Evolutionary conservation across 2,113 vertebrate species (phyloP).

Genomic region (Oenanthe melanoleuca): DNA sequence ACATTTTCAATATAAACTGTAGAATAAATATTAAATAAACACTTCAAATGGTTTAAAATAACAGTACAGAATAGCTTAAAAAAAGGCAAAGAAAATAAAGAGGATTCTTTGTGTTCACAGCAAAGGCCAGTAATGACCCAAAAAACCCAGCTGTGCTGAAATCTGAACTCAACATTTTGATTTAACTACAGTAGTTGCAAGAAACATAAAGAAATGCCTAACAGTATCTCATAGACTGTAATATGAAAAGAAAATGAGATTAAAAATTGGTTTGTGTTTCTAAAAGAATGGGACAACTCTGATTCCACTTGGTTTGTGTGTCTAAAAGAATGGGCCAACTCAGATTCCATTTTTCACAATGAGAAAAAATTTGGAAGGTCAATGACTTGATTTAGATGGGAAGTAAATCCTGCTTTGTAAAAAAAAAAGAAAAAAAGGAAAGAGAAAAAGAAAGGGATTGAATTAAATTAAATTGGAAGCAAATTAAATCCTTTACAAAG

Average conservation of each 20-base stretch:
- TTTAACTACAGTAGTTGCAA: constrained; percentile 37
- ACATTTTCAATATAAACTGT: constrained; percentile 56
- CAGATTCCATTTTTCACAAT: not conserved
- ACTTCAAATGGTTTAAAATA: constrained; percentile 22
- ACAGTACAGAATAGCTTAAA: not conserved
- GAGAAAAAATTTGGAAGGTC: constrained; percentile 17
- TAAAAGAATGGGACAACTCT: not conserved
- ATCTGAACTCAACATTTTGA: constrained; percentile 39
- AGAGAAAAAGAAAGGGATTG: not conserved
- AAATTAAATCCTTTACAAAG: constrained; percentile 13
- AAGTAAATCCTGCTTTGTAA: not conserved
- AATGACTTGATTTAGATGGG: not conserved
- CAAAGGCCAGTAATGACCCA: constrained; percentile 31
- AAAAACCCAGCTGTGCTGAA: constrained; percentile 34
- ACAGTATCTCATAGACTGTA: not conserved
- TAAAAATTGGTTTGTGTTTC: constrained; percentile 8
- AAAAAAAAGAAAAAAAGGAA: not conserved
- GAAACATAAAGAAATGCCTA: constrained; percentile 7
- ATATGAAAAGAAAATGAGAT: constrained; percentile 15
- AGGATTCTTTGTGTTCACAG: constrained; percentile 28
- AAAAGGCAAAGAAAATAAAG: constrained; percentile 21
- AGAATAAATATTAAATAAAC: constrained; percentile 65
- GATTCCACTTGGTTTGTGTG: not conserved
- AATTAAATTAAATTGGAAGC: not conserved
- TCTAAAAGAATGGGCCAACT: not conserved